Evolutionary conservation across 2,113 vertebrate genomes (phyloP).

Genomic region (Pontoporia blainvillei): DNA sequence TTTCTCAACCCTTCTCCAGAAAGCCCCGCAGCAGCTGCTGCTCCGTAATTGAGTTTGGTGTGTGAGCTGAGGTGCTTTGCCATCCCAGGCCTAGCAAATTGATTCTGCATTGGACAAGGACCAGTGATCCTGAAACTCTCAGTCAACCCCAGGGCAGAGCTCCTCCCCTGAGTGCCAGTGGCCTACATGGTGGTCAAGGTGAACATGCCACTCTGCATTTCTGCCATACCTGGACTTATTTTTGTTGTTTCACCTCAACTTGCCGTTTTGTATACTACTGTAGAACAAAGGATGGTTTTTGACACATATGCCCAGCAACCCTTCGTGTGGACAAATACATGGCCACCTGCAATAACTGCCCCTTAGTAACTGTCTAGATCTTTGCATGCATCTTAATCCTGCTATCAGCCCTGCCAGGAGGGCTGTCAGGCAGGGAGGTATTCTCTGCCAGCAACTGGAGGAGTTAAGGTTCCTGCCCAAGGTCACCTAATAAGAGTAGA

Average conservation of each 20-base stretch:
- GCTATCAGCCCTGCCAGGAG: background rate
- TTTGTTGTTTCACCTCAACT: background rate
- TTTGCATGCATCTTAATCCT: background rate
- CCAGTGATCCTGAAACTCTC: background rate
- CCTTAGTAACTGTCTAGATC: background rate
- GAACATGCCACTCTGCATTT: background rate
- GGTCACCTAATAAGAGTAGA: background rate
- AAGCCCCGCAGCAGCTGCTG: background rate
- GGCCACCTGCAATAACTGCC: background rate
- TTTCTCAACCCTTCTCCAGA: background rate
- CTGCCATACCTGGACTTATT: background rate
- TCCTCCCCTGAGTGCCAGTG: background rate
- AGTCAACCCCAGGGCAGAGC: background rate
- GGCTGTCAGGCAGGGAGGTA: background rate
- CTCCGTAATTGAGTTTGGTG: background rate
- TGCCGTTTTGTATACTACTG: background rate
- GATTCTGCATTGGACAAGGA: constrained; percentile 11
- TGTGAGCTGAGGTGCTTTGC: background rate
- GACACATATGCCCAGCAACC: background rate
- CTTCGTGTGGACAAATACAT: background rate
- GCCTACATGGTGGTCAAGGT: background rate
- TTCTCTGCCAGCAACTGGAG: background rate
- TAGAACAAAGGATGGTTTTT: background rate
- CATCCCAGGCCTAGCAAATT: background rate
- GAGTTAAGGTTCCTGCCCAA: background rate